phyloP scores from a whole-genome alignment of 1,140 invertebrate genomes.

The Polyergus mexicanus region DNA sequence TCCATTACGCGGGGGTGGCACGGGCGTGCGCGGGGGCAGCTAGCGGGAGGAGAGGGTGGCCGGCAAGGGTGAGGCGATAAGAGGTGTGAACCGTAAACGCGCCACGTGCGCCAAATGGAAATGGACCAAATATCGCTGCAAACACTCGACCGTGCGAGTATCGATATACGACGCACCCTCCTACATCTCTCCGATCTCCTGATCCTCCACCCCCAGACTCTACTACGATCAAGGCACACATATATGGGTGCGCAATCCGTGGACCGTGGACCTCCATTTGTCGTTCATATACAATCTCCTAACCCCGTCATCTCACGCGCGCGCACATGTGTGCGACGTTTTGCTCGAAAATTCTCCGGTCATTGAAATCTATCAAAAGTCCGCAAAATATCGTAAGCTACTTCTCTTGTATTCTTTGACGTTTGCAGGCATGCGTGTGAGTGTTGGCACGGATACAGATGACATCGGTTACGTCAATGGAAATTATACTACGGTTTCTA shows the following conservation, averaged over 20 bases:
- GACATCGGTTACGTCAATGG: not conserved
- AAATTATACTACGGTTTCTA: slow-evolving; percentile 15
- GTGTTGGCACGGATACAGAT: not conserved
- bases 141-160: slow-evolving; percentile 83
- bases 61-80: slow-evolving; percentile 66
- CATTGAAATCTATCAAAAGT: slow-evolving; percentile 73
- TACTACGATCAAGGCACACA: slow-evolving; percentile 66
- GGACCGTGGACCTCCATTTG: slow-evolving; percentile 62
- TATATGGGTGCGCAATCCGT: slow-evolving; percentile 53
- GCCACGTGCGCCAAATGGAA: slow-evolving; percentile 86
- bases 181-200: slow-evolving; percentile 78
- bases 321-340: slow-evolving; percentile 57
- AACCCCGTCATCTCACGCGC: not conserved
- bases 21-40: slow-evolving; percentile 28
- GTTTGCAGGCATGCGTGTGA: slow-evolving; percentile 5
- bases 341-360: slow-evolving; percentile 70
- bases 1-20: slow-evolving; percentile 78
- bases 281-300: slow-evolving; percentile 59
- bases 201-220: slow-evolving; percentile 58
- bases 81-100: slow-evolving; percentile 82
- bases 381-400: slow-evolving; percentile 74
- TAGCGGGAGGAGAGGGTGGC: slow-evolving; percentile 33
- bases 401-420: slow-evolving; percentile 57
- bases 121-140: slow-evolving; percentile 85
- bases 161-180: slow-evolving; percentile 84